Conservation (phyloP, 2,888 invertebrate species). For the Eilema griseolum region DNA sequence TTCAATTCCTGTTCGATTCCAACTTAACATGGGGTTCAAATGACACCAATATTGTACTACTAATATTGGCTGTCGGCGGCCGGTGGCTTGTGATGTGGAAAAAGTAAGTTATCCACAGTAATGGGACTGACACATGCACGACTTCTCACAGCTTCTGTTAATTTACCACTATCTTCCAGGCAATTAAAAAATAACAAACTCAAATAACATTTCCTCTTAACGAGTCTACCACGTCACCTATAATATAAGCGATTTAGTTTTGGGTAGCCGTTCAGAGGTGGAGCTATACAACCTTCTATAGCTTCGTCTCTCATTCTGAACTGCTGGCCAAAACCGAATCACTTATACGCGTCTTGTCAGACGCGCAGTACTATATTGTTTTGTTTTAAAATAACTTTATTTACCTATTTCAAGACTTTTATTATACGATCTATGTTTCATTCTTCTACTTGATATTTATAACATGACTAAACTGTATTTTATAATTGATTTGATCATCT, state of each 20-base stretch:
- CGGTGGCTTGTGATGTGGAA: slow-evolving; percentile 68
- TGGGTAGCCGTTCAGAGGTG: too few relatives aligned
- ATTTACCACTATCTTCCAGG: slow-evolving; percentile 50
- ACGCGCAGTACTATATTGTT: background rate
- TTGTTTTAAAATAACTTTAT: background rate
- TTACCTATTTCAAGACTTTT: background rate
- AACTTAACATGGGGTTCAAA: slow-evolving; percentile 80
- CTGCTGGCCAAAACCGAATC: too few relatives aligned
- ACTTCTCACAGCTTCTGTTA: slow-evolving; percentile 54
- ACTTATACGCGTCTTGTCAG: too few relatives aligned
- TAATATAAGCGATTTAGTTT: background rate
- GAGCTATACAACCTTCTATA: too few relatives aligned
- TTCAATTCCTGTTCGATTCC: slow-evolving; percentile 78
- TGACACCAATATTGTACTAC: slow-evolving; percentile 67
- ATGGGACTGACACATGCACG: slow-evolving; percentile 69
- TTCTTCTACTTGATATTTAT: background rate
- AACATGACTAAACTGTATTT: background rate
- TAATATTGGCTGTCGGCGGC: slow-evolving; percentile 73
- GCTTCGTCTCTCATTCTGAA: too few relatives aligned
- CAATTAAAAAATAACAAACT: slow-evolving; percentile 43
- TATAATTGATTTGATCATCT: background rate
- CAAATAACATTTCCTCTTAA: slow-evolving; percentile 27
- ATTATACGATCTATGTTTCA: background rate
- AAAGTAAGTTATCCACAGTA: slow-evolving; percentile 77
- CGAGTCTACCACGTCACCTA: too few relatives aligned